Base-by-base conservation (phyloP, 2,888 invertebrate species). In the Euphydryas editha region DNA sequence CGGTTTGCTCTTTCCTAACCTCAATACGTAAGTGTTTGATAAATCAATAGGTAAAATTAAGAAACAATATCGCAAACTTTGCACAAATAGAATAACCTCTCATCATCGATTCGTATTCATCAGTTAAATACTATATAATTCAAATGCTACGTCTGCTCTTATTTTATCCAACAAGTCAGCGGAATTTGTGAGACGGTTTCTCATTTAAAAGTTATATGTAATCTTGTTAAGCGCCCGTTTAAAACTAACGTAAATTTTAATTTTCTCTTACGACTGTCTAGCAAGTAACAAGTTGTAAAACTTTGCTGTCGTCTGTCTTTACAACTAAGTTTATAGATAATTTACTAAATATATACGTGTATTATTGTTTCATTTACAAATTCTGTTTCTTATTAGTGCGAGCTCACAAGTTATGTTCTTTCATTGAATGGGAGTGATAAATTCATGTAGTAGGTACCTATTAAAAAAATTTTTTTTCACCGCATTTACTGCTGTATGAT, bases 141-240 rank as follows among this genome's bases (percentile, higher is more conserved):
- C 62, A 62, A 62, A 59, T 55, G 49, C 56, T 49, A n/a, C 24
- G 30, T 67, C 49, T 57, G 42, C 62, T 49, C 24, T n/a, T 61
- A 60, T 39, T 39, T 47, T 20, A 51, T 51, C 55, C 59, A 37
- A 30, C 59, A 20, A 62, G 37, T 51, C 44, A 54, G 55, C 44
- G 57, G 20, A 36, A 62, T 36, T 51, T 58, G 60, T 69, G 66
- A 72, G 76, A 78, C 78, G 78, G 77, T 65, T 72, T 75, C 75
- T 79, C 75, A 80, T 81, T 83, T 81, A 77, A 81, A 84, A 85
- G 81, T 81, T 78, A 80, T 79, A 82, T 82, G 81, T 83, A 83
- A 84, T 84, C 79, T 76, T 71, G 71, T 73, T 73, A 72, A 81
- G 78, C 75, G 75, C 66, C 57, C 55, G 60, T 64, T 58, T 70